phyloP scores from a whole-genome alignment of 2,113 vertebrate genomes.

The Rhinogobius similis region DNA sequence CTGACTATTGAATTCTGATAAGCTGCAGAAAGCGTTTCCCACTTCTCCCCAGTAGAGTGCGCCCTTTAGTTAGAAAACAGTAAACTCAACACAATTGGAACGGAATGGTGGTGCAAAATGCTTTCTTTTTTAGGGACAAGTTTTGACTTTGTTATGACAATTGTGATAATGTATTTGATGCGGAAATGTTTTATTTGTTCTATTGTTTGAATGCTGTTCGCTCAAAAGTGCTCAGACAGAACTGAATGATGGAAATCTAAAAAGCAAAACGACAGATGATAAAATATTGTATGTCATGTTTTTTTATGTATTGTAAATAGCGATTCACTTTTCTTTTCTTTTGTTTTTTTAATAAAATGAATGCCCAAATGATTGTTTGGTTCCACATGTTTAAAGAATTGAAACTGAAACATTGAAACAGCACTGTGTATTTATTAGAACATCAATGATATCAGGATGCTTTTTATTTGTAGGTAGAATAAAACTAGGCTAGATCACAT shows the following conservation, averaged over 20 bases:
- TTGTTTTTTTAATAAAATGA: slow-evolving; percentile 79
- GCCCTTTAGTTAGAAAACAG: slow-evolving; percentile 38
- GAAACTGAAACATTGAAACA: neutral
- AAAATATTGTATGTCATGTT: slow-evolving; percentile 58
- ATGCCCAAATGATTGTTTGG: slow-evolving; percentile 64
- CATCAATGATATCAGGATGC: neutral
- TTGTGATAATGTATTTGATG: slow-evolving; percentile 27
- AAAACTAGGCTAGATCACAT: too few relatives aligned
- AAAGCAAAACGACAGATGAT: slow-evolving; percentile 52
- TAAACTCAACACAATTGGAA: slow-evolving; percentile 47
- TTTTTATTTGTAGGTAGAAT: neutral
- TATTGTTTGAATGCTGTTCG: slow-evolving; percentile 49
- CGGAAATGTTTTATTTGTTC: slow-evolving; percentile 54
- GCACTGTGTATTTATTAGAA: neutral
- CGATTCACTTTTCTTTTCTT: slow-evolving; percentile 53
- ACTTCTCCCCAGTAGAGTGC: slow-evolving; percentile 45
- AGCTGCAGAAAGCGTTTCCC: slow-evolving; percentile 20
- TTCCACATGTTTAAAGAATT: neutral
- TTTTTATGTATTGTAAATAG: slow-evolving; percentile 78
- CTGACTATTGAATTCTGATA: neutral
- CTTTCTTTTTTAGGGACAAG: slow-evolving; percentile 48
- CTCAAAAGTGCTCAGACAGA: slow-evolving; percentile 54
- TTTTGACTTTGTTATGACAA: slow-evolving; percentile 51
- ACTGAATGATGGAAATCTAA: slow-evolving; percentile 47
- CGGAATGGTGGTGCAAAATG: slow-evolving; percentile 12